Evolutionary conservation across 2,113 vertebrate species (phyloP).

Genomic region (Pachycephala philippinensis): DNA sequence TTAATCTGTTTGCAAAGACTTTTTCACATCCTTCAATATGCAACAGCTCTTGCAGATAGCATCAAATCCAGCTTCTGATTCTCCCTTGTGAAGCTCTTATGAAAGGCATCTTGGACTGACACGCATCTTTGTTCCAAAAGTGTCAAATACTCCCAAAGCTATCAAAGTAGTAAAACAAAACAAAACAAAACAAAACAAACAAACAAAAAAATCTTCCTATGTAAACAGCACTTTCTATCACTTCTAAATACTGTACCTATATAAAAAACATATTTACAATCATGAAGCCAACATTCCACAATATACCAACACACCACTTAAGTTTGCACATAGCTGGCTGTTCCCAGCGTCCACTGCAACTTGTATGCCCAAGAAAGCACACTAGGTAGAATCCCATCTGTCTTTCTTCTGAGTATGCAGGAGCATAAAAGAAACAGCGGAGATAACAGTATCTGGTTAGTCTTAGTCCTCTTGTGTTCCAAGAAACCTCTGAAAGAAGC

Average conservation of each 20-base stretch:
- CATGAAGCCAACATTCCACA: not conserved
- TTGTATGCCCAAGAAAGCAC: not conserved
- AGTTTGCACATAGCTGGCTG: not conserved
- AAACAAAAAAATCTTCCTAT: not conserved
- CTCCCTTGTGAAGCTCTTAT: rapidly evolving
- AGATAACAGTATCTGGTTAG: not conserved
- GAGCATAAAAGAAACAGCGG: not conserved
- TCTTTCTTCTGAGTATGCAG: not conserved
- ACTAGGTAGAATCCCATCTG: not conserved
- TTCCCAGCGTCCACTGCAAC: not conserved
- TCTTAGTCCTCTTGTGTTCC: not conserved
- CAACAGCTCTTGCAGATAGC: not conserved
- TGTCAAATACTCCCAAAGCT: not conserved
- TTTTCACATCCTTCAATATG: not conserved
- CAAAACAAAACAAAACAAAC: too few relatives aligned
- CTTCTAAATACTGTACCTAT: not conserved
- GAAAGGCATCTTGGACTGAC: not conserved
- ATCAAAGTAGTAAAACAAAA: not conserved
- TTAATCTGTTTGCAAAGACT: not conserved
- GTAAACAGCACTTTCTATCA: not conserved
- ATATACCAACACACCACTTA: not conserved
- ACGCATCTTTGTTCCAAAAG: not conserved
- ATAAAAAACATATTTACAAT: not conserved
- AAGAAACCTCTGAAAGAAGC: not conserved
- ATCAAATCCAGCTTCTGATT: not conserved